A percentile compares a stretch with the other conserved stretches of the same genome.
Conservation (phyloP, 92 coral and sea anemone genomes). For the Zoanthus gigantus region DNA sequence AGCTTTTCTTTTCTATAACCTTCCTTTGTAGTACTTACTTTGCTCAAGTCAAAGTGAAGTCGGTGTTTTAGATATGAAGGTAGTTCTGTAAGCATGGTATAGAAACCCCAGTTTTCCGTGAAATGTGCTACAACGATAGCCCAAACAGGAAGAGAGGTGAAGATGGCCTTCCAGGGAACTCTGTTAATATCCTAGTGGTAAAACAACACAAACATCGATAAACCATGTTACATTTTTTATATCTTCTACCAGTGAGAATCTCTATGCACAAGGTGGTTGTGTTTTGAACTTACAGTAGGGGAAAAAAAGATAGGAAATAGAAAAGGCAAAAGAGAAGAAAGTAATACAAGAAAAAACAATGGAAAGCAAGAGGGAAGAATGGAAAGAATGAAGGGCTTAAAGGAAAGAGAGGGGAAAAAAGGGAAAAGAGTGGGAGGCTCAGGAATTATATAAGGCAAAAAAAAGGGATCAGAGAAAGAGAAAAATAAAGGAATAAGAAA, state of each 20-base stretch:
- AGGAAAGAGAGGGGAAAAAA: neutral
- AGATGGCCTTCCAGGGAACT: constrained; percentile 91
- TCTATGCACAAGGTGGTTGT: neutral
- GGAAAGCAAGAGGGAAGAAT: neutral
- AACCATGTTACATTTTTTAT: neutral
- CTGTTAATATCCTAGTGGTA: constrained; percentile 38
- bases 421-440: neutral
- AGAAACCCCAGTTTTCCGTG: constrained; percentile 97
- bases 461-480: neutral
- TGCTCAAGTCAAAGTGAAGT: constrained; percentile 79
- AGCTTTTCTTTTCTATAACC: no score
- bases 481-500: neutral
- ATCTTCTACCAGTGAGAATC: neutral
- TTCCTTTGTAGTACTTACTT: constrained; percentile 56
- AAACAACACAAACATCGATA: neutral
- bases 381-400: neutral
- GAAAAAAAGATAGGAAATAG: neutral
- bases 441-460: no score
- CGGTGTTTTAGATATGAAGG: constrained; percentile 91
- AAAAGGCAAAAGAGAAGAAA: neutral
- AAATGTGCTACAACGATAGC: constrained; percentile 96
- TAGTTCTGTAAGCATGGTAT: constrained; percentile 89
- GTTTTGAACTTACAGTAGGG: neutral
- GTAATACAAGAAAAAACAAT: neutral
- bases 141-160: constrained; percentile 89